Evolutionary conservation across 1,140 invertebrate species (phyloP).

Genomic region (Teleogryllus occipitalis): DNA sequence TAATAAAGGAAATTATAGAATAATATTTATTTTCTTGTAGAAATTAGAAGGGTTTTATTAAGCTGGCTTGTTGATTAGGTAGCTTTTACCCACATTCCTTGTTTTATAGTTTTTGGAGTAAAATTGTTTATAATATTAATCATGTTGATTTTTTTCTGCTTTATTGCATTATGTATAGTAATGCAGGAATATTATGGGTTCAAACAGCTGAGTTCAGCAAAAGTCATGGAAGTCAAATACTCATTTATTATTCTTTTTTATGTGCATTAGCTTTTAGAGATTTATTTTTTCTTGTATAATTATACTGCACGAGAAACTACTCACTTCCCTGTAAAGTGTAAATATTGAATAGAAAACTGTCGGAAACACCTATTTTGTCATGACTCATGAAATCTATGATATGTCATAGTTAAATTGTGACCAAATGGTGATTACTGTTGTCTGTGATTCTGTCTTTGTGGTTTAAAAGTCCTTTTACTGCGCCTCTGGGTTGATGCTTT

Average conservation of each 20-base stretch:
- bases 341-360: background rate
- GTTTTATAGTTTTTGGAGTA: background rate
- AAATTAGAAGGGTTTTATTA: background rate
- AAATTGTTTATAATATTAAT: no score
- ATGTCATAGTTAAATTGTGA: background rate
- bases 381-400: no score
- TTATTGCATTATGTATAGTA: no score
- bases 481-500: background rate
- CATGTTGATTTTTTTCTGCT: no score
- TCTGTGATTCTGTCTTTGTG: background rate
- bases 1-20: background rate
- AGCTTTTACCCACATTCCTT: background rate
- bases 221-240: background rate
- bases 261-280: background rate
- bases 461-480: background rate
- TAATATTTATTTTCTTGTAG: background rate
- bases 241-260: background rate
- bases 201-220: background rate
- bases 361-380: background rate
- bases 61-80: background rate
- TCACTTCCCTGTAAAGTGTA: background rate
- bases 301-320: no score
- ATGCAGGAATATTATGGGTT: no score
- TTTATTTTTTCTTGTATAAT: background rate
- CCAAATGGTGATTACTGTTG: background rate